These are phyloP conservation scores for Noctua pronuba DNA, from an alignment of 2,888 invertebrate genomes.

Conservation along the genomic window DNA sequence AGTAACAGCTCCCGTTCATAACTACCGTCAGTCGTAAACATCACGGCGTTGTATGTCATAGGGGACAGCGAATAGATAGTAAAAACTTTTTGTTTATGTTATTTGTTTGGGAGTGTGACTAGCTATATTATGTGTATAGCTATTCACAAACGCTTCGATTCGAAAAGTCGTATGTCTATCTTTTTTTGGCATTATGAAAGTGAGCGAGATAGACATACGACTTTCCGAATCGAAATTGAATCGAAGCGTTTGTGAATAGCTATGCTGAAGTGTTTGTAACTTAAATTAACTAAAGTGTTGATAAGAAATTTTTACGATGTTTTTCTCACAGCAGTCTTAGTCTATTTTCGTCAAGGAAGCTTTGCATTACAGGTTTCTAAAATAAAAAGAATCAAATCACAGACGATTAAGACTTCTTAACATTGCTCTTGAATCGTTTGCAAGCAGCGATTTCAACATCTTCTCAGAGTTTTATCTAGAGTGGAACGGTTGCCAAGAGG, in stretches of 20 bases:
- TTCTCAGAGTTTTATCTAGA: not conserved
- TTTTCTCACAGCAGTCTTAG: not conserved
- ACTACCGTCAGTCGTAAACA: constrained; percentile 55
- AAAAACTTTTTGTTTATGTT: constrained; percentile 6
- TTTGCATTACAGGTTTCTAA: not conserved
- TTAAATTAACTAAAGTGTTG: not conserved
- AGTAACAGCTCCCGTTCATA: constrained; percentile 59
- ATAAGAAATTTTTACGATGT: not conserved
- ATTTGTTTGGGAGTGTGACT: not conserved
- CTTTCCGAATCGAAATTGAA: too few species aligned
- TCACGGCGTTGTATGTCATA: constrained; percentile 12
- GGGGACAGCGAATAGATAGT: constrained; percentile 31
- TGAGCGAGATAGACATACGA: too few species aligned
- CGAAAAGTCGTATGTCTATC: too few species aligned
- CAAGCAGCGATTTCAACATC: not conserved
- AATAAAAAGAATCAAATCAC: not conserved
- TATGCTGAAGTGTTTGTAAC: not conserved
- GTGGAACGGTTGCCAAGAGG: not conserved
- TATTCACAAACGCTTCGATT: too few species aligned
- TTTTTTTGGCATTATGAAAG: too few species aligned
- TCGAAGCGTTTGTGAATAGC: too few species aligned
- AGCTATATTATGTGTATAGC: too few species aligned
- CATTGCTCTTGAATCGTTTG: not conserved
- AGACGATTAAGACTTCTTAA: not conserved
- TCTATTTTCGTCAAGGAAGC: not conserved